phyloP scores from a whole-genome alignment of 2,888 invertebrate species.

The Pachliopta kotzebuea region DNA sequence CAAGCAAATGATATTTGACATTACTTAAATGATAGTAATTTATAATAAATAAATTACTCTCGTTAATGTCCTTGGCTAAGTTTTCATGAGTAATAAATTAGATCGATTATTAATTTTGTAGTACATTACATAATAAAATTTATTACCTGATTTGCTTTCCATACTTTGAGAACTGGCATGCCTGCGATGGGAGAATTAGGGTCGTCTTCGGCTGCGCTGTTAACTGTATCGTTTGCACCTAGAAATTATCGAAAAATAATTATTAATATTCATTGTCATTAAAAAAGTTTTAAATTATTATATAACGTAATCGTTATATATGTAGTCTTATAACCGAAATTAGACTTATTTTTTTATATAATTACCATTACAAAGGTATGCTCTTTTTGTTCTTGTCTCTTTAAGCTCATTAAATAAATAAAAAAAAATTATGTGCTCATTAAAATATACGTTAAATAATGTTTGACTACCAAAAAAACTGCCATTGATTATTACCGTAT shows the following conservation, averaged over 20 bases:
- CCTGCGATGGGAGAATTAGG: conserved; percentile 95
- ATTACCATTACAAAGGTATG: too few species aligned
- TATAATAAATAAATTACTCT: too few species aligned
- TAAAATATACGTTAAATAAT: too few species aligned
- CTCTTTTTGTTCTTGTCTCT: too few species aligned
- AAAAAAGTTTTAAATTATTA: neutral
- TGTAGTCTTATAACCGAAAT: too few species aligned
- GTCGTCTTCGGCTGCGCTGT: conserved; percentile 94
- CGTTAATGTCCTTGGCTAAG: too few species aligned
- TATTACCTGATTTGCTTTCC: conserved; percentile 90
- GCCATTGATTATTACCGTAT: neutral
- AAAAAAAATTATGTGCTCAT: too few species aligned
- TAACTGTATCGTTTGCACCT: conserved; percentile 95
- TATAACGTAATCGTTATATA: neutral
- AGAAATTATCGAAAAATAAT: conserved; percentile 12
- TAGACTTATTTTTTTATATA: too few species aligned
- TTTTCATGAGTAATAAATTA: neutral
- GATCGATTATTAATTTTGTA: neutral
- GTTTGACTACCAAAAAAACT: too few species aligned
- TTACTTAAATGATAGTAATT: too few species aligned
- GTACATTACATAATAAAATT: neutral
- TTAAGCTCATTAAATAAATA: too few species aligned
- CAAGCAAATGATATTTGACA: too few species aligned
- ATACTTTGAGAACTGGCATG: conserved; percentile 94
- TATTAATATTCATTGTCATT: neutral